phyloP scores from a whole-genome alignment of 2,113 vertebrate species.

The Actenoides lindsayi region DNA sequence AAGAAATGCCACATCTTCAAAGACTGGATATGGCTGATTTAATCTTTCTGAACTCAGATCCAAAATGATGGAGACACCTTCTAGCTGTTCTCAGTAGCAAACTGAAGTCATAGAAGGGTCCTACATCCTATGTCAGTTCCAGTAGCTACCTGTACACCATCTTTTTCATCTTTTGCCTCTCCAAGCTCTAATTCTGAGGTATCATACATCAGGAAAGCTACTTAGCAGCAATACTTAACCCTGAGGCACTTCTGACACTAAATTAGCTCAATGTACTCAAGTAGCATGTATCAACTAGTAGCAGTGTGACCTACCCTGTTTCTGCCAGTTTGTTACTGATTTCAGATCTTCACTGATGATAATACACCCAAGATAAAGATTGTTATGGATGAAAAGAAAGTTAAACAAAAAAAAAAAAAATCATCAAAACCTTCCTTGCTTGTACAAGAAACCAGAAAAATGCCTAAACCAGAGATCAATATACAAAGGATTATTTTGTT shows the following conservation, averaged over 20 bases:
- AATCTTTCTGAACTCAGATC: neutral
- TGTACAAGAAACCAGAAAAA: neutral
- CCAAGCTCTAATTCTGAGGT: neutral
- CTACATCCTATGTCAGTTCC: neutral
- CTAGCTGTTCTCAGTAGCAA: neutral
- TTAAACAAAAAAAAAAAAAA: neutral
- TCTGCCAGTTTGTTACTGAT: neutral
- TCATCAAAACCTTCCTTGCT: neutral
- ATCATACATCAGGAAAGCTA: neutral
- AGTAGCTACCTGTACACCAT: neutral
- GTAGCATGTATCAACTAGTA: neutral
- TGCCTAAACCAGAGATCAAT: neutral
- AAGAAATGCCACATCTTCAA: neutral
- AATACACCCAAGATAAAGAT: neutral
- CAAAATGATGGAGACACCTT: fast-evolving
- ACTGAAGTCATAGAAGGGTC: neutral
- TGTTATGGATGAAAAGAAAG: neutral
- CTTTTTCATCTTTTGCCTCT: neutral
- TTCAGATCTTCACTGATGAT: neutral
- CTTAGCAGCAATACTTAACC: neutral
- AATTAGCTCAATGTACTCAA: neutral
- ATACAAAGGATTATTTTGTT: neutral
- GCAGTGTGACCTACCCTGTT: neutral
- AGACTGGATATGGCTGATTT: neutral
- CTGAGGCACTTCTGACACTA: neutral